Base-by-base conservation (phyloP, 2,797 vertebrate genomes). In the Platyrinchus mystaceus region DNA sequence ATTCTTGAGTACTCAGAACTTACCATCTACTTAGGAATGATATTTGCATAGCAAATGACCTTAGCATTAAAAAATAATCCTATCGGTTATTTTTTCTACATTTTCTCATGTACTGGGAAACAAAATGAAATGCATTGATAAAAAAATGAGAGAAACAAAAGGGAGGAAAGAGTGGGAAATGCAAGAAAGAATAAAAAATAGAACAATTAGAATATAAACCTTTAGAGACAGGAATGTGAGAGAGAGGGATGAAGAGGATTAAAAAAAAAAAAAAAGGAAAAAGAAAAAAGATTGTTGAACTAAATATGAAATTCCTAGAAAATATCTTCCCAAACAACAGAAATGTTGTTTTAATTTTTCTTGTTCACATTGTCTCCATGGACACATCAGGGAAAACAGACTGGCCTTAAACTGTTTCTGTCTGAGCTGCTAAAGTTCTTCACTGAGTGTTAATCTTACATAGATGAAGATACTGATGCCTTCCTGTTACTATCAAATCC, bases 11-110 rank as follows among this genome's bases (percentile, higher is more conserved):
- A 75, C 63, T 92, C 89, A 67, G 88, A 89, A 87, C 43, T 50
- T 79, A n/a, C 3, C 14, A 21, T 76, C 52, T 84, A 89, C 92
- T 84, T 80, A 89, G 37, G n/a, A 70, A 87, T 77, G 5, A 52
- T 76, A 91, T 83, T 84, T 95, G 41, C 60, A 80, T 71, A 87
- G 17, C 2, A 89, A 80, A 85, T 83, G 8, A 83, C 16, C n/a
- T 47, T 56, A 77, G 26, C 21, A 47, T 23, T 66, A 69, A 88
- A 87, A 86, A 69, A 73, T 3, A 52, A 22, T 75, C 8, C 53
- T 8, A 8, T 24, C 46, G 2, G 4, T 20, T 39, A 0, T 49
- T 84, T 69, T 76, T 77, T 32, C 3, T 73, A 37, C 3, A 47
- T 56, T 52, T 80, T 71, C 9, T 41, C 69, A 10, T 22, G 2